Percentiles rank a stretch among this genome's conserved stretches.
phyloP scores from a whole-genome alignment of 2,888 invertebrate genomes.

The Bellardia pandia region DNA sequence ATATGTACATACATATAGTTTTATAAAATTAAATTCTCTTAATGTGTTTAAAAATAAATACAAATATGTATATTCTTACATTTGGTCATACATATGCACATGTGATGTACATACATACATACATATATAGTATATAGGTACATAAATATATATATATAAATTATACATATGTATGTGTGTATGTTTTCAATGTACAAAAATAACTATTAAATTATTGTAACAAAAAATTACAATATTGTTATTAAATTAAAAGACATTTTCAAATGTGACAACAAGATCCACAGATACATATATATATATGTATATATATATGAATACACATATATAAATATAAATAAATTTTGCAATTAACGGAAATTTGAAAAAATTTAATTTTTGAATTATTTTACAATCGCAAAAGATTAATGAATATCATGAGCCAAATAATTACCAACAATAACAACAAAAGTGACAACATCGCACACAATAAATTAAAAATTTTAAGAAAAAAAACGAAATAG shows the following conservation, averaged over 20 bases:
- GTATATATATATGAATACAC: too few species aligned
- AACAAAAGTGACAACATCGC: background rate
- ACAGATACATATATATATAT: background rate
- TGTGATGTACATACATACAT: background rate
- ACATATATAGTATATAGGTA: background rate
- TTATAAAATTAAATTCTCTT: conserved; percentile 18
- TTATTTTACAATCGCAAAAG: conserved; percentile 34
- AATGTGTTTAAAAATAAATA: conserved; percentile 15
- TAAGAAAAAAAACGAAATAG: conserved; percentile 15
- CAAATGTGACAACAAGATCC: conserved; percentile 25
- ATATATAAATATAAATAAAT: background rate
- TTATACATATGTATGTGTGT: background rate
- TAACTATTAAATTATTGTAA: background rate
- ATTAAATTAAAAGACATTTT: conserved; percentile 20
- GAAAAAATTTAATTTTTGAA: conserved; percentile 2
- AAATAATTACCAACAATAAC: conserved; percentile 25
- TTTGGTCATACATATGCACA: conserved; percentile 13
- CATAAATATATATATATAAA: background rate
- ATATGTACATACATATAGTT: conserved; percentile 1
- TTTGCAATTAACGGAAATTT: conserved; percentile 50
- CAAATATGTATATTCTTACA: conserved; percentile 2
- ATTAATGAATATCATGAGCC: conserved; percentile 16
- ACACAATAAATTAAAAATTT: background rate
- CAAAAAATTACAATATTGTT: conserved; percentile 6
- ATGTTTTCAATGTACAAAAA: background rate